A percentile compares a stretch with the other conserved stretches of the same genome.
Conservation (phyloP, 2,888 invertebrate species). For the Lordiphosa andalusiaca region DNA sequence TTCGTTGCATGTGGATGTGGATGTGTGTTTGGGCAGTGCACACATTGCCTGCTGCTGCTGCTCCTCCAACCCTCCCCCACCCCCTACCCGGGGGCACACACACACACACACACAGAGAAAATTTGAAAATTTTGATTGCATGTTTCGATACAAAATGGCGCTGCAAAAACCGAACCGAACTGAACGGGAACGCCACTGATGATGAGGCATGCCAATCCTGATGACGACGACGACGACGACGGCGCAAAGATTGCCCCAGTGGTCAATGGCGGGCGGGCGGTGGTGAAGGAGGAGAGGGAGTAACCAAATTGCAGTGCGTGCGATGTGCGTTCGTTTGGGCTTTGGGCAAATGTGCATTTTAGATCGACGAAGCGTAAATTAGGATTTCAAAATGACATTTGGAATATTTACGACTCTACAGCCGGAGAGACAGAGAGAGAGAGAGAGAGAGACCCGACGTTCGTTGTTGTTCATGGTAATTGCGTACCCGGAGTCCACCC, state of each 20-base stretch:
- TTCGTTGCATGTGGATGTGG: constrained; percentile 52
- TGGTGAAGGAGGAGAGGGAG: background rate
- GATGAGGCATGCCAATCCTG: constrained; percentile 74
- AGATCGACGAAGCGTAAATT: constrained; percentile 80
- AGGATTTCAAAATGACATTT: constrained; percentile 81
- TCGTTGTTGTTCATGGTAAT: constrained; percentile 76
- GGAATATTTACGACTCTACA: constrained; percentile 79
- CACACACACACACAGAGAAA: constrained; percentile 45
- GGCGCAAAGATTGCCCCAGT: constrained; percentile 42
- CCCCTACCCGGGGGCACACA: background rate
- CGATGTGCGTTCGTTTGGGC: constrained; percentile 37
- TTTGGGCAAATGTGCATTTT: constrained; percentile 76
- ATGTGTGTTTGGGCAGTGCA: constrained; percentile 49
- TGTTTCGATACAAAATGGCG: constrained; percentile 77
- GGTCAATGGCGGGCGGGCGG: constrained; percentile 9
- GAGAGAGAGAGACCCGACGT: constrained; percentile 5
- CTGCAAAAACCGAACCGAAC: constrained; percentile 51
- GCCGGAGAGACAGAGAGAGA: constrained; percentile 17
- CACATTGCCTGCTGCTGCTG: constrained; percentile 14
- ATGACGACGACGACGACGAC: constrained; percentile 44
- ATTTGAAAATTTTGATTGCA: constrained; percentile 79
- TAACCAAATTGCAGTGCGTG: constrained; percentile 66
- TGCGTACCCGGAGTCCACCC: constrained; percentile 51
- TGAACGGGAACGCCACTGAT: constrained; percentile 27
- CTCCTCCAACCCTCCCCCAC: background rate